Conservation (phyloP, 2,113 vertebrate species). For the Daubentonia madagascariensis region DNA sequence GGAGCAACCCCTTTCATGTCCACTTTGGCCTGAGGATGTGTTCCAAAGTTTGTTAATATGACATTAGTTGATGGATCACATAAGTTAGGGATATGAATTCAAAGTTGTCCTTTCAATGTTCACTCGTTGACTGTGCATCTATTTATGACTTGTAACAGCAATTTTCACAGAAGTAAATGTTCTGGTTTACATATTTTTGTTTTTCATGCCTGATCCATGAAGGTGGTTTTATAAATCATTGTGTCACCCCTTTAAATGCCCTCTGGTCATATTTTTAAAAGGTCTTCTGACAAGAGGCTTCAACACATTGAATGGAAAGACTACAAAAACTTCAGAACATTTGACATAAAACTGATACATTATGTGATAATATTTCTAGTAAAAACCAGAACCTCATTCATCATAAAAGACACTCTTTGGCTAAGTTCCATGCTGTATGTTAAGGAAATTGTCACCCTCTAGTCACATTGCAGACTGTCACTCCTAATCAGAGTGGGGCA, state of each 20-base stretch:
- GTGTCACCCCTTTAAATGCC: not conserved
- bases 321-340: conserved; percentile 76
- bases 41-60: conserved; percentile 1
- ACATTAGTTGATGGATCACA: not conserved
- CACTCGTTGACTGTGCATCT: not conserved
- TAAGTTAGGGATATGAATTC: not conserved
- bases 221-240: conserved; percentile 37
- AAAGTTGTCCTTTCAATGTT: conserved; percentile 29
- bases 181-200: conserved; percentile 11
- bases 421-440: conserved; percentile 52
- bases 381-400: conserved; percentile 73
- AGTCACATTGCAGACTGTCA: not conserved
- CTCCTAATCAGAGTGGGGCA: not conserved
- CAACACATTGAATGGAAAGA: conserved; percentile 65
- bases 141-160: not conserved
- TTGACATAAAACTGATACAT: conserved; percentile 79
- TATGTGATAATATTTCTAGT: conserved; percentile 75
- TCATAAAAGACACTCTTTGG: conserved; percentile 51
- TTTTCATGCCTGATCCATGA: conserved; percentile 29
- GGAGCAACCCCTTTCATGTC: not conserved
- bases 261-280: conserved; percentile 37
- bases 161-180: conserved; percentile 24
- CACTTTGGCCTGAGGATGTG: not conserved
- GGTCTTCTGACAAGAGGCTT: not conserved
- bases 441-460: conserved; percentile 57